These are phyloP conservation scores for Notolabrus celidotus DNA, from an alignment of 2,797 vertebrate species.

Conservation along the genomic window DNA sequence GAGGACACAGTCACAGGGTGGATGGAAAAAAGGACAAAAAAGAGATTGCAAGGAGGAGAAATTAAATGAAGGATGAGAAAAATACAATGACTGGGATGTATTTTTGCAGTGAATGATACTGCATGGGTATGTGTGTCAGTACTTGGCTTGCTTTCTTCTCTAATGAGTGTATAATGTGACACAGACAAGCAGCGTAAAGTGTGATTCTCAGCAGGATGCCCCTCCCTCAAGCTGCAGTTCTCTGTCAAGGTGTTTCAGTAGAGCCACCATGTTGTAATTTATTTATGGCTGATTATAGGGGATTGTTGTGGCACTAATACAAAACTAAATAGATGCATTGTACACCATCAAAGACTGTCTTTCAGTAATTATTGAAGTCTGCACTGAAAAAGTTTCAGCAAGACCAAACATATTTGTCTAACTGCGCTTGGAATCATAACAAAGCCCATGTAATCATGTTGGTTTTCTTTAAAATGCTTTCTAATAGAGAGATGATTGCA, in stretches of 20 bases:
- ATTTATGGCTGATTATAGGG: constrained; percentile 26
- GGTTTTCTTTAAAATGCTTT: constrained; percentile 26
- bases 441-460: constrained; percentile 13
- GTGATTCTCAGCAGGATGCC: constrained; percentile 29
- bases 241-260: constrained; percentile 29
- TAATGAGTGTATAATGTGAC: constrained; percentile 55
- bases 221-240: constrained; percentile 27
- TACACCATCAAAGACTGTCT: background rate
- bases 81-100: constrained; percentile 15
- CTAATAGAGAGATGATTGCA: constrained; percentile 21
- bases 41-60: constrained; percentile 18
- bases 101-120: constrained; percentile 8
- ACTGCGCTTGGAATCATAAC: background rate
- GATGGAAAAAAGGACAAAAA: constrained; percentile 10
- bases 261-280: constrained; percentile 2
- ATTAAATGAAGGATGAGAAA: constrained; percentile 30
- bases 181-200: constrained; percentile 39
- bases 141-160: constrained; percentile 23
- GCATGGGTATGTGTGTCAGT: constrained; percentile 17
- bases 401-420: background rate
- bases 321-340: background rate
- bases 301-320: background rate
- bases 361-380: background rate
- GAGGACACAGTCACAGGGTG: constrained; percentile 30
- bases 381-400: background rate